Conservation (phyloP, 1,140 invertebrate species). For the Neodiprion lecontei region DNA sequence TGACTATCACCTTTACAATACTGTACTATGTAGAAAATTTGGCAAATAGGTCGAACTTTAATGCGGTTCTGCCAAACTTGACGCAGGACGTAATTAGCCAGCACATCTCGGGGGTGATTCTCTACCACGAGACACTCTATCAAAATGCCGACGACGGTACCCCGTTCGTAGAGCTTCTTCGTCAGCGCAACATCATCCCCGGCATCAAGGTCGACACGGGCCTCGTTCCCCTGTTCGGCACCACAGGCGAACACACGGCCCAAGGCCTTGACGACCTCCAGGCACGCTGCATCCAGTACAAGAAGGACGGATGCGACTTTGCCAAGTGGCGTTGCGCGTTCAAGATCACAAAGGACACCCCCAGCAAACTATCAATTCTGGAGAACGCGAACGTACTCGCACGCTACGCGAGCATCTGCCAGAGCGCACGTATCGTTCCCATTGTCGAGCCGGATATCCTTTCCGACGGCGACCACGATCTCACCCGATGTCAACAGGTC, state of each 20-base stretch:
- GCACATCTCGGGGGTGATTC: conserved; percentile 89
- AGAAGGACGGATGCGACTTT: conserved; percentile 97
- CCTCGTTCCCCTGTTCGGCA: conserved; percentile 87
- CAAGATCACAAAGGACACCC: conserved; percentile 90
- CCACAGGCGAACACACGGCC: conserved; percentile 93
- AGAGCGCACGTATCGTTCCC: conserved; percentile 94
- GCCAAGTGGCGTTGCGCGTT: conserved; percentile 98
- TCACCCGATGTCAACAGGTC: conserved; percentile 91
- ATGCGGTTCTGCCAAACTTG: not conserved
- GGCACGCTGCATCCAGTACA: conserved; percentile 95
- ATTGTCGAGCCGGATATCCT: conserved; percentile 95
- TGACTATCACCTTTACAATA: too few relatives aligned
- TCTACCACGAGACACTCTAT: conserved; percentile 98
- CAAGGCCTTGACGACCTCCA: conserved; percentile 96
- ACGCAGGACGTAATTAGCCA: conserved; percentile 66
- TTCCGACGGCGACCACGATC: conserved; percentile 90
- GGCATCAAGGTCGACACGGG: conserved; percentile 95
- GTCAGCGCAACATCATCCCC: conserved; percentile 86
- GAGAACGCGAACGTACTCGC: conserved; percentile 97
- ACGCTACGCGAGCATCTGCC: conserved; percentile 95
- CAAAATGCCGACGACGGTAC: conserved; percentile 90
- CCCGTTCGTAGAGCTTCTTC: conserved; percentile 81
- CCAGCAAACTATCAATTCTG: conserved; percentile 88
- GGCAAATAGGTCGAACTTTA: too few relatives aligned
- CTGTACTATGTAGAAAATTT: too few relatives aligned